phyloP scores from a whole-genome alignment of 2,888 invertebrate species.

The Choreutis nemorana region DNA sequence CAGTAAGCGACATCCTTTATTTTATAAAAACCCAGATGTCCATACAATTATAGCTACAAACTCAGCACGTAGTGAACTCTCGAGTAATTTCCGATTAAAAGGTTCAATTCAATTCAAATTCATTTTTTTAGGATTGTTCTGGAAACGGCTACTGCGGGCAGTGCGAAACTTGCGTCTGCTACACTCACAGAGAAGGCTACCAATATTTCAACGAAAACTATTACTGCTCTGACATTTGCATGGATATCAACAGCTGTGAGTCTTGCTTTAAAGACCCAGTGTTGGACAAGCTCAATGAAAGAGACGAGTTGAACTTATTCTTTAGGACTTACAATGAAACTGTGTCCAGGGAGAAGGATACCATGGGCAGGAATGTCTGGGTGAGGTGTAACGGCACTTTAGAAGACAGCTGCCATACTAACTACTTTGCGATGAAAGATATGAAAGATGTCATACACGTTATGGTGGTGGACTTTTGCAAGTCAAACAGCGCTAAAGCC shows the following conservation, averaged over 20 bases:
- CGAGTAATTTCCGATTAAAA: too few species aligned
- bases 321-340: conserved; percentile 20
- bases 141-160: conserved; percentile 39
- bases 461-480: conserved; percentile 29
- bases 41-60: too few species aligned
- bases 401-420: conserved; percentile 18
- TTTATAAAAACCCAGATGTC: too few species aligned
- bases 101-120: background rate
- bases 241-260: conserved; percentile 20
- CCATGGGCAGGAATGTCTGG: conserved; percentile 26
- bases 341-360: conserved; percentile 17
- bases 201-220: conserved; percentile 35
- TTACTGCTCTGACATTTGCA: conserved; percentile 39
- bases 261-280: conserved; percentile 24
- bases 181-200: conserved; percentile 24
- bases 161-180: conserved; percentile 36
- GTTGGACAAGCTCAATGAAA: conserved; percentile 1
- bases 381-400: conserved; percentile 28
- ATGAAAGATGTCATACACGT: conserved; percentile 16
- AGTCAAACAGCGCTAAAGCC: too few species aligned
- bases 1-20: too few species aligned
- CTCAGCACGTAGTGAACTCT: too few species aligned
- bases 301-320: conserved; percentile 12
- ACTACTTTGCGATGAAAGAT: conserved; percentile 30
- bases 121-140: conserved; percentile 34